Percentiles rank a stretch among this genome's conserved stretches.
Conservation (phyloP, 2,113 vertebrate species). For the Calyptommatus sinebrachiatus region DNA sequence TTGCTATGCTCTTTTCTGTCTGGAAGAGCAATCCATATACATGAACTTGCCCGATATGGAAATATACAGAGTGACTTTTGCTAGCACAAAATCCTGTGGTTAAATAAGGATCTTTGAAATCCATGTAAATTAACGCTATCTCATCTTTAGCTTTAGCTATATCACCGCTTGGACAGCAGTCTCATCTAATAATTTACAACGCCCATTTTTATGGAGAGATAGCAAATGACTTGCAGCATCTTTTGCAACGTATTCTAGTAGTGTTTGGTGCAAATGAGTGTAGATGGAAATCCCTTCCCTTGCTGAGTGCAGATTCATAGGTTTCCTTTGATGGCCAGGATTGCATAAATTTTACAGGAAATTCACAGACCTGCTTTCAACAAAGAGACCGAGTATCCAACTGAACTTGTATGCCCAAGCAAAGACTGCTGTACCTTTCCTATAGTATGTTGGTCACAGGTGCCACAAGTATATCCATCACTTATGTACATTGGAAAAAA, state of each 20-base stretch:
- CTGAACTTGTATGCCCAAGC: no score
- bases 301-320: no score
- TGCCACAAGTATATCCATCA: background rate
- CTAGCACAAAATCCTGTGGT: background rate
- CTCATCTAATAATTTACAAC: no score
- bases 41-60: background rate
- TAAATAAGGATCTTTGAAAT: no score
- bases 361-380: no score
- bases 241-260: background rate
- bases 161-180: background rate
- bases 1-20: background rate
- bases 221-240: background rate
- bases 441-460: background rate
- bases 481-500: background rate
- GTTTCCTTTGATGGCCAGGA: no score
- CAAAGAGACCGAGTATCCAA: no score
- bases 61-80: background rate
- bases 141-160: background rate
- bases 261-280: no score
- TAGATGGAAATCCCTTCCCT: no score
- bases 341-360: no score
- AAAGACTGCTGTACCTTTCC: background rate
- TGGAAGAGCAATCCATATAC: background rate
- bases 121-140: background rate
- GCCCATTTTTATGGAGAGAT: no score